Evolutionary conservation across 2,797 vertebrate species (phyloP), one percentile per base, ranked within the genome.

Genomic region (Diceros bicornis): DNA sequence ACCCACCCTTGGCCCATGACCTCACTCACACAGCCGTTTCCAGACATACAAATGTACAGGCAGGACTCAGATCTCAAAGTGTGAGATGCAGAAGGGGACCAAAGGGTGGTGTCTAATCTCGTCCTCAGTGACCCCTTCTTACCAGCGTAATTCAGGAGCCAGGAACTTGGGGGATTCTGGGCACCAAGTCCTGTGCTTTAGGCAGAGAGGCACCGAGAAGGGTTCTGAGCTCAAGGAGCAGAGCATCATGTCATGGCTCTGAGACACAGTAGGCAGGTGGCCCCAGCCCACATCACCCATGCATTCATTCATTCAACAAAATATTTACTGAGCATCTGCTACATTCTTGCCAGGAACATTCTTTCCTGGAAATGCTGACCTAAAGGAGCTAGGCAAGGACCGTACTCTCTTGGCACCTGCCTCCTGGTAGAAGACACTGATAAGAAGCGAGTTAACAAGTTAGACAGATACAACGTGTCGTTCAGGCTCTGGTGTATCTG

Each of bases 321-420:
- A 82, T 44, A 44, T 23, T 77, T 62, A 18, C 52, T 34, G 41
- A 68, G 11, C 23, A 64, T 37, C 47, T 34, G 7, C 13, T 64
- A 2, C 34, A 0, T 77, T 85, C 37, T 59, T 57, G 12, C 75
- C 41, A 59, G n/a, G 41, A 2, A 18, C 61, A 52, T 14, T 11
- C 55, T 55, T 55, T 25, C 71, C 8, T 92, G 7, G 59, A 85
- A 85, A 59, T 50, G 10, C 13, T 64, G 66, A 89, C 52, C 71
- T 59, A 34, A 57, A 68, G 9, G 27, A 50, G 12, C 7, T 13
- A 7, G 64, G 57, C 69, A 44, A 62, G 32, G 17, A 9, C 16
- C 3, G 0, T 20, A 0, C 21, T 64, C 0, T 23, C 16, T 18
- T n/a, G 69, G 7, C 12, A 4, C n/a, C 34, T 83, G 44, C 11